Evolutionary conservation across 2,888 invertebrate species (phyloP), one percentile per base, ranked within the genome.

Genomic region (Watsonalla cultraria): DNA sequence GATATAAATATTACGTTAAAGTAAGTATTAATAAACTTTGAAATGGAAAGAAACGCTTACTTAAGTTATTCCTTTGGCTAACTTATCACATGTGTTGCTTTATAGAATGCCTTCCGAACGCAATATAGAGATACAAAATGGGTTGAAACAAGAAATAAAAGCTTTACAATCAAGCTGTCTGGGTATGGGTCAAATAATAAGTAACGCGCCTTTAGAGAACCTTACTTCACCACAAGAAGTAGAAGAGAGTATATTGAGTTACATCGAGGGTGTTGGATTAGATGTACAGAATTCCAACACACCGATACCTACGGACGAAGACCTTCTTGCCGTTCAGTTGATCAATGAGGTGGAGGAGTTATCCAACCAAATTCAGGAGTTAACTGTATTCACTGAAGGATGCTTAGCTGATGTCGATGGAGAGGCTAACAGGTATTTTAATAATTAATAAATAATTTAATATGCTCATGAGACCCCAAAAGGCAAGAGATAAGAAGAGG

Each of bases 351-450:
- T 86, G 2, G 82, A 78, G 58, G 72, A 81, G 8, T 87, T 83
- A 61, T 78, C 74, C 39, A 55, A 50, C 0, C 80, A 88, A 39
- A 64, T 86, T 11, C 74, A 87, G 57, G 83, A 89, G 53, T 61
- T 85, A 7, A 71, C 74, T 11, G 85, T 84, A 7, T 88, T 80
- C 57, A 83, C 79, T 2, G 73, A 61, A 56, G 86, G 84, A 2
- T 65, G 68, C n/a, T 77, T 86, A 48, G 67, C 66, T 60, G 90
- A 90, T 60, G 62, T 82, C 24, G 78, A 85, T 53, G 60, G 64
- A 39, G 87, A 90, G 64, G 87, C 84, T 56, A 71, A 72, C 56
- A 86, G 86, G 91, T 90, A 61, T 58, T 64, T 62, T 1, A 37
- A 14, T 35, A 34, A 42, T 14, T 48, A 37, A 15, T 34, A 35